Conservation (phyloP, 2,888 invertebrate genomes). For the Epinotia bilunana region DNA sequence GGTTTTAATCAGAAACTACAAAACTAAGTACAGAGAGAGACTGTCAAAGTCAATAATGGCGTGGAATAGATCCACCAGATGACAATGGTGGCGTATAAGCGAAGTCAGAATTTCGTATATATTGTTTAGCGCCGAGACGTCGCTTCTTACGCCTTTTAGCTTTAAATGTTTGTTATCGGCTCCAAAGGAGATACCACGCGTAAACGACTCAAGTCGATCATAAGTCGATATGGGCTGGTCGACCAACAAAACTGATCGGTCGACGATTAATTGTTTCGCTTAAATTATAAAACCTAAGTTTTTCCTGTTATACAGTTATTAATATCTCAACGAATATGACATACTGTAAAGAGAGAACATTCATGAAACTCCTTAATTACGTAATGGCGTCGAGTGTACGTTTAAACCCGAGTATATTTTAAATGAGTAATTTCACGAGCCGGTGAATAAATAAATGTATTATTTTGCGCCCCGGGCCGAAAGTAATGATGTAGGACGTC, state of each 20-base stretch:
- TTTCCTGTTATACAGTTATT: neutral
- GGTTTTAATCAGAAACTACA: too few relatives aligned
- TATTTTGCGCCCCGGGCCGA: constrained; percentile 21
- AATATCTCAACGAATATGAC: neutral
- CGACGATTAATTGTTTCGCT: neutral
- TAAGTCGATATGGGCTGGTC: neutral
- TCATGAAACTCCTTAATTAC: neutral
- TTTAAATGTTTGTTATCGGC: too few relatives aligned
- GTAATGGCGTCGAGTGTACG: constrained; percentile 11
- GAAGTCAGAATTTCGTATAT: too few relatives aligned
- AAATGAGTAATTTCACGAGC: constrained; percentile 40
- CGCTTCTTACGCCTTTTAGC: too few relatives aligned
- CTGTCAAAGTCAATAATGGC: too few relatives aligned
- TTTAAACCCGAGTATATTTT: constrained; percentile 36
- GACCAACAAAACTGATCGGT: neutral
- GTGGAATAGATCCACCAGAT: too few relatives aligned
- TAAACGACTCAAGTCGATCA: too few relatives aligned
- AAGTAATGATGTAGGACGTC: constrained; percentile 23
- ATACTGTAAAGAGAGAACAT: neutral
- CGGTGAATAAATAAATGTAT: constrained; percentile 36
- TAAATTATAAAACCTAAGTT: neutral
- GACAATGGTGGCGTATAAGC: too few relatives aligned
- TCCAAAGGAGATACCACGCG: too few relatives aligned
- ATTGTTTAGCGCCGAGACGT: too few relatives aligned
- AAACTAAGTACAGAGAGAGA: too few relatives aligned